These are phyloP conservation scores for Timema podura DNA, from an alignment of 2,888 invertebrate genomes.

Conservation along the genomic window DNA sequence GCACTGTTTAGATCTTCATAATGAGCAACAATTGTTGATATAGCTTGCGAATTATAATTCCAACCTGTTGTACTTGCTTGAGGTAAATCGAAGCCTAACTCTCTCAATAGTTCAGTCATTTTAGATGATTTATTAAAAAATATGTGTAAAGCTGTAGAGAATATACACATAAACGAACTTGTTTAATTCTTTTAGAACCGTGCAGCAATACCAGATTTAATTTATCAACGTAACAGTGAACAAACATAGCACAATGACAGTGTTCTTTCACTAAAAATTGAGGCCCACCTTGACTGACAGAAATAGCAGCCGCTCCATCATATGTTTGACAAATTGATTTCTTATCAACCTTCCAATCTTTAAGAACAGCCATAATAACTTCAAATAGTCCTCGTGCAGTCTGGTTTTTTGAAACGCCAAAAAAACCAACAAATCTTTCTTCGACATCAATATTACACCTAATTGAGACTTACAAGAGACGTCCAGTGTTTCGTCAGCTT, in stretches of 20 bases:
- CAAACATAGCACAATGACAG: not conserved
- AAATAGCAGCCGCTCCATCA: not conserved
- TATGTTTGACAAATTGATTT: not conserved
- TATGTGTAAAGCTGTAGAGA: not conserved
- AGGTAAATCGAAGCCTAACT: not conserved
- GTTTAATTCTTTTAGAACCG: not conserved
- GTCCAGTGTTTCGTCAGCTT: no score
- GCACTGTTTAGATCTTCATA: no score
- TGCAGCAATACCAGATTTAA: not conserved
- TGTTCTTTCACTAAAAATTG: not conserved
- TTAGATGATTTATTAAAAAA: not conserved
- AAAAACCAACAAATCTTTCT: conserved; percentile 2
- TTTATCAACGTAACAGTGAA: conserved; percentile 9
- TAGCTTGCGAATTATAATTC: not conserved
- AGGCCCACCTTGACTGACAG: not conserved
- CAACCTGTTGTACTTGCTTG: not conserved
- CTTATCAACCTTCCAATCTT: not conserved
- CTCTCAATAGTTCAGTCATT: not conserved
- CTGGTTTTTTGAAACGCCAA: not conserved
- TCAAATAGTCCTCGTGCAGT: not conserved
- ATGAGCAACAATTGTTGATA: not conserved
- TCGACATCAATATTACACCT: not conserved
- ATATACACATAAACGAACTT: not conserved
- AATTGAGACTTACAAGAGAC: no score
- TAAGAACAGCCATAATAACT: not conserved